Evolutionary conservation across 2,113 vertebrate species (phyloP).

Genomic region (Sprattus sprattus): DNA sequence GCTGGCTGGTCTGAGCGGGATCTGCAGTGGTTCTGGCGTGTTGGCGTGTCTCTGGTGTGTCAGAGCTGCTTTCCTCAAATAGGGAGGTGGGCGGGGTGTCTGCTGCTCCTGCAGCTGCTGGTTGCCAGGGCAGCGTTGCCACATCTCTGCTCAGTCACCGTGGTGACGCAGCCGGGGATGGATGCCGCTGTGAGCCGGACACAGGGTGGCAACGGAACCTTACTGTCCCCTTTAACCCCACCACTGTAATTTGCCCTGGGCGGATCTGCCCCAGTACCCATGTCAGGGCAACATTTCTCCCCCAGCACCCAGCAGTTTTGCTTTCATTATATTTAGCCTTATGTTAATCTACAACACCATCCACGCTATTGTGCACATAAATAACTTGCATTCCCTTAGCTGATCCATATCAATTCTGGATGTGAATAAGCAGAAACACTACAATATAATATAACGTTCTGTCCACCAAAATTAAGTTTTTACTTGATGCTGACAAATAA

Average conservation of each 20-base stretch:
- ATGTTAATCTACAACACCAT: too few relatives aligned
- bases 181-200: constrained; percentile 5
- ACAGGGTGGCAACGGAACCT: constrained; percentile 35
- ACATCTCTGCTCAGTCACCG: constrained; percentile 16
- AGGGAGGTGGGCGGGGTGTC: not conserved
- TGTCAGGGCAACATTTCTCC: too few relatives aligned
- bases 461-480: too few relatives aligned
- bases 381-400: too few relatives aligned
- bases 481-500: too few relatives aligned
- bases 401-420: too few relatives aligned
- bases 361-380: too few relatives aligned
- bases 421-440: too few relatives aligned
- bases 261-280: constrained; percentile 17
- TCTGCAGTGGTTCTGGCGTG: not conserved
- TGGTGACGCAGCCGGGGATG: constrained; percentile 27
- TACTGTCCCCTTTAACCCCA: constrained; percentile 41
- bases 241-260: constrained; percentile 3
- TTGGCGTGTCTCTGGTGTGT: not conserved
- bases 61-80: constrained; percentile 10
- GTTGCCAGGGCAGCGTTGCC: not conserved
- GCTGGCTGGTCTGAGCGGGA: too few relatives aligned
- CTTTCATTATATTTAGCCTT: too few relatives aligned
- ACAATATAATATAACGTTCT: too few relatives aligned
- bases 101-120: not conserved
- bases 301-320: too few relatives aligned